Percentiles rank a stretch among this genome's conserved stretches.
These are phyloP conservation scores for Tubiluchus corallicola DNA, from an alignment of 2,888 invertebrate genomes.

Conservation along the genomic window DNA sequence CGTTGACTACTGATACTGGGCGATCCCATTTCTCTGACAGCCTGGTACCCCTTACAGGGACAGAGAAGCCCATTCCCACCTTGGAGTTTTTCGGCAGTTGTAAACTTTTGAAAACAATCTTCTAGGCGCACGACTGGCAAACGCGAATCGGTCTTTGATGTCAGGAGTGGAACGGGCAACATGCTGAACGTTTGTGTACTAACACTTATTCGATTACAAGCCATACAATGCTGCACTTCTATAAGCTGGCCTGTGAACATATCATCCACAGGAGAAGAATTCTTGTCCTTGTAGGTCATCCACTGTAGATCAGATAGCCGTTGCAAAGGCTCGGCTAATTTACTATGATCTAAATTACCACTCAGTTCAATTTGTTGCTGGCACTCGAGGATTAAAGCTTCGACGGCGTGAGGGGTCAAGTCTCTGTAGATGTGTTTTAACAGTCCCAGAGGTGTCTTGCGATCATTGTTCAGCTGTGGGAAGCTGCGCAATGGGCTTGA, in stretches of 20 bases:
- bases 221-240: constrained; percentile 21
- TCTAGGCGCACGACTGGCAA: constrained; percentile 18
- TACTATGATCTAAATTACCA: constrained; percentile 21
- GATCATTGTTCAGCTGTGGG: not conserved
- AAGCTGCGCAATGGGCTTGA: constrained; percentile 13
- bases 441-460: constrained; percentile 16
- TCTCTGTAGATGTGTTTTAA: constrained; percentile 25
- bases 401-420: constrained; percentile 18
- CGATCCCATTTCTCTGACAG: not conserved
- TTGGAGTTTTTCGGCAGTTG: constrained; percentile 21
- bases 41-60: constrained; percentile 11
- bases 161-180: constrained; percentile 23
- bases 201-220: constrained; percentile 22
- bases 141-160: constrained; percentile 18
- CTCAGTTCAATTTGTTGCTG: constrained; percentile 23
- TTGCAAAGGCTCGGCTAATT: constrained; percentile 26
- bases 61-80: constrained; percentile 19
- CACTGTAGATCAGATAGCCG: constrained; percentile 26
- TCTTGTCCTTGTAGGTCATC: constrained; percentile 24
- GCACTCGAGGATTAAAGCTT: constrained; percentile 21
- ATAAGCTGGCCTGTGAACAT: constrained; percentile 26
- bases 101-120: constrained; percentile 25
- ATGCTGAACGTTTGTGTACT: constrained; percentile 24
- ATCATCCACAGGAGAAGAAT: constrained; percentile 22
- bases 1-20: not conserved